Base-by-base conservation (phyloP, 2,888 invertebrate species). In the Syritta pipiens region DNA sequence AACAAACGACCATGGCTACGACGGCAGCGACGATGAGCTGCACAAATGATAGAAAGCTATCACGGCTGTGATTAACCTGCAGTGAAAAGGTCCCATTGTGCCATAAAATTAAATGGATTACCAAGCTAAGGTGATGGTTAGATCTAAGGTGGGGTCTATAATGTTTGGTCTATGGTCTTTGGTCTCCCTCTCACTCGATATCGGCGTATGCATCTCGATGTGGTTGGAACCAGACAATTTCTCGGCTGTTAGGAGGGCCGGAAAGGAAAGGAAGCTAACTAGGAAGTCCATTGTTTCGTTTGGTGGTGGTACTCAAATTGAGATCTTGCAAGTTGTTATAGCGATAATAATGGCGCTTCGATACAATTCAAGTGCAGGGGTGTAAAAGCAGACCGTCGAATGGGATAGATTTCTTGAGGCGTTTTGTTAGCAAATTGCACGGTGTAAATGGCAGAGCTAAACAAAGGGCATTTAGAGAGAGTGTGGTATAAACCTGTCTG, bases 231-330 rank as follows among this genome's bases (percentile, higher is more conserved):
- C 42, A 14, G 22, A 6, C 9, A 28, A 12, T 48, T 42, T 32
- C 30, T 6, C 19, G 3, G 12, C 24, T 10, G n/a, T 30, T 7
- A 7, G 30, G 10, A 4, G 6, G 6, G 32, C 10, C 32, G 1
- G 32, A 37, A 53, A 22, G 51, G 51, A n/a, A 44, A 59, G 57
- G 67, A 59, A 57, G 32, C 35, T 22, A 72, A n/a, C 57, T 20
- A 65, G 65, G 72, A 74, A 74, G 53, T 67, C 17, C 19, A 46
- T 67, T 74, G 74, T 67, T 46, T 67, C 40, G 28, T 48, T n/a
- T n/a, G n/a, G n/a, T 35, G 48, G 24, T 28, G 30, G 48, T 53
- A 46, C 53, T 37, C 30, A 40, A 67, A 51, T 6, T 49, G 51
- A 60, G 37, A 67, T 60, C 24, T 49, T 30, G 17, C 22, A 46